Percentiles rank a stretch among this genome's conserved stretches.
Conservation (phyloP, 30 jellyfish, hydroid and myxozoan species). For the Calvadosia cruxmelitensis region DNA sequence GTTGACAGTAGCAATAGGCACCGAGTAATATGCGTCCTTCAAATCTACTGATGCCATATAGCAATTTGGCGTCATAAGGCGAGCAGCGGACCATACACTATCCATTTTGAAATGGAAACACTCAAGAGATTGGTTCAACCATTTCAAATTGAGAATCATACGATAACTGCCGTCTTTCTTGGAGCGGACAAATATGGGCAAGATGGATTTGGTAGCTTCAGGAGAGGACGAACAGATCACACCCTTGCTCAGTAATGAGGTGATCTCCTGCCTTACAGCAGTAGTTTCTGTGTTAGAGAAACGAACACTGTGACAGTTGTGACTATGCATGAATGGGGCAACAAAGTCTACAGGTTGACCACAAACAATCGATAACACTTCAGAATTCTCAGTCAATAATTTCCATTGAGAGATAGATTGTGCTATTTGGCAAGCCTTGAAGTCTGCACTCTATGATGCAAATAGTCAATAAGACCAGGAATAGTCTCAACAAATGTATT, state of each 20-base stretch:
- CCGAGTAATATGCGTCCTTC: conserved; percentile 22
- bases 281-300: not conserved
- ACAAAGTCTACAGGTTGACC: not conserved
- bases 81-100: conserved; percentile 1
- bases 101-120: conserved; percentile 22
- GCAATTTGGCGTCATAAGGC: conserved; percentile 6
- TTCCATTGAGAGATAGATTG: not conserved
- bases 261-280: not conserved
- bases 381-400: not conserved
- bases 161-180: not conserved
- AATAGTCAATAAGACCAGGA: not conserved
- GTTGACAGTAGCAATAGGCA: conserved; percentile 10
- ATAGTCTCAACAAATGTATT: not conserved
- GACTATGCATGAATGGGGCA: not conserved
- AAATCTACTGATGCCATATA: conserved; percentile 21
- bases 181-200: not conserved
- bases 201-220: not conserved
- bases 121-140: not conserved
- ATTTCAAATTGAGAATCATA: not conserved
- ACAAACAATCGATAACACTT: not conserved
- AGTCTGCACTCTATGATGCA: not conserved
- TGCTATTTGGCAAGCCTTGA: not conserved
- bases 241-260: not conserved
- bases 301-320: not conserved
- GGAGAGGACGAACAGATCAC: not conserved